Evolutionary conservation across 2,888 invertebrate genomes (phyloP), one percentile per base, ranked within the genome.

Genomic region (Hyalella azteca): DNA sequence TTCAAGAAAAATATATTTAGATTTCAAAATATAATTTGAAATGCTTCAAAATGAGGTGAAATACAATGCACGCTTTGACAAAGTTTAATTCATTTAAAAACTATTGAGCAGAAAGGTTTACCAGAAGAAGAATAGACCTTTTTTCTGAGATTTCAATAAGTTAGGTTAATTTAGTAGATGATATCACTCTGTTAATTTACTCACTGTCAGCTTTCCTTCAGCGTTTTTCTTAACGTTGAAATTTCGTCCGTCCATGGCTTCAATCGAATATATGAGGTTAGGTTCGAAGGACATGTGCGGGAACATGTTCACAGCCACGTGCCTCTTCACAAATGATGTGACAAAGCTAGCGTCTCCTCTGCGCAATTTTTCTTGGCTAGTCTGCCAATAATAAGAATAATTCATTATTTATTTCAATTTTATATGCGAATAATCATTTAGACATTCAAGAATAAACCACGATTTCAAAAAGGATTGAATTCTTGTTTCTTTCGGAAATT

Each of bases 271-370:
- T 5, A 86, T 86, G 22, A 88, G 85, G 79, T 87, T 86, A 1
- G 87, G 86, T 81, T 86, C 87, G 82, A 89, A 88, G 32, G 89
- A 87, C 2, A 88, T 88, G 3, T 88, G 87, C 32, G 89, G 88
- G 84, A 88, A 87, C 86, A 89, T 88, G 77, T 88, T 88, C 59
- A 88, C 88, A 84, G 88, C 87, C 11, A 90, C 86, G 85, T 90
- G 90, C 81, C 89, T 88, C 81, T 87, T 87, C 15, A 90, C 86
- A 19, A 88, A 87, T 89, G 89, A 85, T 13, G 36, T 73, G 39
- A 29, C n/a, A 39, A 75, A 22, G 45, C 13, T 36, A 29, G 66
- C 13, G 66, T 78, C 39, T 22, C 78, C 80, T 79, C 77, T 79
- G 11, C 32, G 49, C 22, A 75, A 13, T n/a, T 50, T 22, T 45